Base-by-base conservation (phyloP, 53 echinoderm and acorn worm genomes). In the Crossaster papposus region DNA sequence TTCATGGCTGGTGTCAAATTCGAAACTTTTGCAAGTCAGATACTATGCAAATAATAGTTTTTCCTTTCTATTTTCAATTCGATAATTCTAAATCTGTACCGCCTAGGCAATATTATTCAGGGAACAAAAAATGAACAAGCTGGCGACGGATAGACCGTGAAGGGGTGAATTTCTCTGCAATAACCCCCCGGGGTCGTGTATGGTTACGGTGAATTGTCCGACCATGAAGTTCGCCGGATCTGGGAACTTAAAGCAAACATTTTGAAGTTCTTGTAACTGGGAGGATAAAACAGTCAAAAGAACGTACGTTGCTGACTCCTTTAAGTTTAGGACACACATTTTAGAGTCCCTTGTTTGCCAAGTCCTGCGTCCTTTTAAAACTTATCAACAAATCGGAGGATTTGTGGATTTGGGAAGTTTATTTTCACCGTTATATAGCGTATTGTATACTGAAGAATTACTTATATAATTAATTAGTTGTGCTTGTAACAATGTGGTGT, bases 91-190 rank as follows among this genome's bases (percentile, higher is more conserved):
- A 64, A 62, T 81, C 55, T 33, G 81, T 81, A 58, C 58, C 52
- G 81, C 54, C 30, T 63, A 58, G 34, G 63, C 32, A 35, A 15
- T 58, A 31, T 30, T 30, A 14, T 79, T 14, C 30, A 11, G 68
- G 68, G 20, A 64, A 9, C 11, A 68, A 1, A 79, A 29, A 20
- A 63, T 62, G 30, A 78, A 26, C 29, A 9, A 20, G 30, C 26
- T 81, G 31, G 81, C 81, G 52, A n/a, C n/a, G n/a, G n/a, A 58
- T 58, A 81, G 81, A 81, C 81, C 81, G 81, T 55, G 52, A 33
- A 63, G 33, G 81, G 32, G 81, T 81, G 33, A 63, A 18, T 64
- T 58, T 79, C 79, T 8, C 18, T 30, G 30, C 18, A 17, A 0
- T 7, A 17, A 62, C 53, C 80, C 81, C 81, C 63, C 30, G 74